Evolutionary conservation across 2,797 vertebrate genomes (phyloP).

Genomic region (Pantherophis alleghaniensis): DNA sequence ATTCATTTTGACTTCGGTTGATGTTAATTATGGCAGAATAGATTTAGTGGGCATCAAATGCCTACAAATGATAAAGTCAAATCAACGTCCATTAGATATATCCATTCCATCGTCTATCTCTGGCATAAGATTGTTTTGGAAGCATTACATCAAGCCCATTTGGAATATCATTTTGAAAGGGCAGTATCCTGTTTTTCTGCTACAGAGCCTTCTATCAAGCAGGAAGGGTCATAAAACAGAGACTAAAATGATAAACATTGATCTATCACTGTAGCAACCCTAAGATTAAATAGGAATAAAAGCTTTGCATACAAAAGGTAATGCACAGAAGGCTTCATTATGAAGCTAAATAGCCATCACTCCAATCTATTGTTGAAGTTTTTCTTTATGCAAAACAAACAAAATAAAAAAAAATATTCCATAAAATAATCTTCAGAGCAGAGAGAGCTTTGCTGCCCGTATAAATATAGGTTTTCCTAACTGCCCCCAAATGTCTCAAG

Average conservation of each 20-base stretch:
- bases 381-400: slow-evolving; percentile 6
- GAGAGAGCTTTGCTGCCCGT: not conserved
- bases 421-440: not conserved
- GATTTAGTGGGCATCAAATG: not conserved
- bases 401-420: not conserved
- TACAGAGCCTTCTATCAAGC: not conserved
- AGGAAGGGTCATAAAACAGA: not conserved
- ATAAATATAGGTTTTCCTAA: slow-evolving; percentile 10
- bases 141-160: not conserved
- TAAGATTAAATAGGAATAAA: not conserved
- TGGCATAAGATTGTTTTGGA: not conserved
- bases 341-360: slow-evolving; percentile 21
- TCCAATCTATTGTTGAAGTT: slow-evolving; percentile 14
- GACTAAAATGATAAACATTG: not conserved
- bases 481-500: not conserved
- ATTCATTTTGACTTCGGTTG: not conserved
- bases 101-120: not conserved
- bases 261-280: not conserved
- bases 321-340: slow-evolving; percentile 11
- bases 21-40: not conserved
- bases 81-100: not conserved
- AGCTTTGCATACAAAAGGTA: not conserved
- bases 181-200: not conserved
- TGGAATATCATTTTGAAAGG: not conserved
- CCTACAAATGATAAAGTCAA: not conserved